Evolutionary conservation across 2,888 invertebrate genomes (phyloP), one percentile per base, ranked within the genome.

Genomic region (Drosophila nigricruria): DNA sequence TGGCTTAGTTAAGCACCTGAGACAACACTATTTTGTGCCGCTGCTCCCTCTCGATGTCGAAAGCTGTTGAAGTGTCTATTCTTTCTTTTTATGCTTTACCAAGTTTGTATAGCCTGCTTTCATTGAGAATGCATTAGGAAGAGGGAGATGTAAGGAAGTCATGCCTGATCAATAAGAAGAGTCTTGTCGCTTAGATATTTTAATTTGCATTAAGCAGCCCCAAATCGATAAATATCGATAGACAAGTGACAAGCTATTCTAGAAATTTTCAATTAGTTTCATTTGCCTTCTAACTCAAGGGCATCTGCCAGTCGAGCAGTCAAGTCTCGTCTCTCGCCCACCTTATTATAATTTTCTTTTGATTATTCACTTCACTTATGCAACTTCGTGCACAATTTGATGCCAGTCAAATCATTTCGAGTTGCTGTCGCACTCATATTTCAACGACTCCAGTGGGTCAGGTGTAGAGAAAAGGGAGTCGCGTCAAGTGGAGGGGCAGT

Each of bases 371-470:
- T 25, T 30, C 30, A 62, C 47, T 76, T 76, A 59, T 65, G 84
- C 71, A 82, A 77, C 62, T 80, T 82, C 61, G 74, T 82, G 80
- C 71, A 52, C 71, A 86, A 78, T 77, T 75, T 66, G 60, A 82
- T 50, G 53, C 38, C 27, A 34, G 61, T 10, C 66, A 64, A 79
- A 69, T 84, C 56, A 65, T 50, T 66, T 25, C 18, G 64, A 68
- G 59, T 34, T 38, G 36, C 16, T 20, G 38, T 20, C 50, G 69
- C 47, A 47, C 72, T 81, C 72, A 23, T 58, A 61, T 81, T 75
- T 56, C 74, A 59, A 42, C 49, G 45, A 14, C 8, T 23, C 27
- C 60, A 61, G 25, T 66, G 61, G 69, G 75, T 59, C 70, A 65
- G 52, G 59, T 42, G 42, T 25, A 34, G 32, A 2, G 27, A 3